Percentiles rank a stretch among this genome's conserved stretches.
Evolutionary conservation across 1,140 invertebrate genomes (phyloP).

Genomic region (Galleria mellonella): DNA sequence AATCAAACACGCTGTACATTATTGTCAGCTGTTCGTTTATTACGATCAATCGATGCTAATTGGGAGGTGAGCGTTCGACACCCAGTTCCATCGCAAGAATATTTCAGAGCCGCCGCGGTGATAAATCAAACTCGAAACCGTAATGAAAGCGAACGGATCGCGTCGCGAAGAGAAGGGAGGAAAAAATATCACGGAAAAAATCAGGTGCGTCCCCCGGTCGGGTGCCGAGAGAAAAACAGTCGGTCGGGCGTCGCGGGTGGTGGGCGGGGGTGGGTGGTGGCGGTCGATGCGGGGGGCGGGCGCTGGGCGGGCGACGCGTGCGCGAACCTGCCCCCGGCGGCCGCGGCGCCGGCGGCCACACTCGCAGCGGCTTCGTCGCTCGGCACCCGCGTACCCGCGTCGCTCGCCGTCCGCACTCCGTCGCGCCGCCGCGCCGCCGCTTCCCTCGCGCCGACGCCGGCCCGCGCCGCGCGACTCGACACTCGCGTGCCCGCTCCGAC

Average conservation of each 20-base stretch:
- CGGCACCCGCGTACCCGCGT: conserved; percentile 39
- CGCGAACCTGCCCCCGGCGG: conserved; percentile 25
- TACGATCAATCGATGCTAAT: conserved; percentile 67
- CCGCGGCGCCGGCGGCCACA: conserved; percentile 38
- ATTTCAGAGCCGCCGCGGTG: conserved; percentile 68
- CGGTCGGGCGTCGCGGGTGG: conserved; percentile 48
- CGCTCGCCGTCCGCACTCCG: conserved; percentile 17
- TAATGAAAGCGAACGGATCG: conserved; percentile 74
- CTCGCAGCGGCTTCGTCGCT: conserved; percentile 61
- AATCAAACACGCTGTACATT: not conserved
- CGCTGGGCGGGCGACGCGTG: conserved; percentile 41
- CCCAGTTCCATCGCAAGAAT: conserved; percentile 66
- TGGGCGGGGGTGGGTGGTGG: conserved; percentile 45
- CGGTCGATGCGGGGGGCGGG: conserved; percentile 33
- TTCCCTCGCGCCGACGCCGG: conserved; percentile 56
- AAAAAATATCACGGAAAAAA: conserved; percentile 74
- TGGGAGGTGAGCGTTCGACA: conserved; percentile 66
- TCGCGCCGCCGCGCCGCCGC: conserved; percentile 47
- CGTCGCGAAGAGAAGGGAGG: conserved; percentile 70
- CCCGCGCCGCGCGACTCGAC: conserved; percentile 54
- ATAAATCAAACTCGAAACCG: conserved; percentile 74
- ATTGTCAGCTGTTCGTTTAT: conserved; percentile 22
- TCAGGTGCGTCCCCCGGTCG: conserved; percentile 70
- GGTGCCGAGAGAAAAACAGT: conserved; percentile 69
- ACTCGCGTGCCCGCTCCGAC: conserved; percentile 56